Percentiles rank a stretch among this genome's conserved stretches.
Evolutionary conservation across 2,888 invertebrate genomes (phyloP).

Genomic region (Hermodice carunculata): DNA sequence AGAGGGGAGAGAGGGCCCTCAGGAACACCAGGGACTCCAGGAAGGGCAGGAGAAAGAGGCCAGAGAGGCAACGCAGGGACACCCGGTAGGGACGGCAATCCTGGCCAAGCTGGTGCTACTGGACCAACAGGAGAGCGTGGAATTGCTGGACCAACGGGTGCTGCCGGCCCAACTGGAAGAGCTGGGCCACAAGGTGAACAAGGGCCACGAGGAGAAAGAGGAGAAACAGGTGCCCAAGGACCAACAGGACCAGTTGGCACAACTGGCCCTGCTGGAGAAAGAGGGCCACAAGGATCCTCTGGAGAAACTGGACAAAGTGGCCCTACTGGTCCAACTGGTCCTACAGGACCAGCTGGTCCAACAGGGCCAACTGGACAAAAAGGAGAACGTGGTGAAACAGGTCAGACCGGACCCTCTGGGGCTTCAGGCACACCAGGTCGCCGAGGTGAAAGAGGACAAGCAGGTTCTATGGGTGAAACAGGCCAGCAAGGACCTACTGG

Average conservation of each 20-base stretch:
- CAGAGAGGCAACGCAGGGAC: too few species aligned
- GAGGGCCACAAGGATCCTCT: too few species aligned
- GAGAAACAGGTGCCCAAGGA: slow-evolving; percentile 54
- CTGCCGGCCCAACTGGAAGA: slow-evolving; percentile 9
- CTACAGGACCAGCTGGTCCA: too few species aligned
- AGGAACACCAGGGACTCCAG: slow-evolving; percentile 23
- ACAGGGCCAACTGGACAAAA: too few species aligned
- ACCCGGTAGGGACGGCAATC: neutral
- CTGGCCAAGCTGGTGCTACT: slow-evolving; percentile 7
- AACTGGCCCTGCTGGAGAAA: too few species aligned
- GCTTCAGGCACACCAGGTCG: too few species aligned
- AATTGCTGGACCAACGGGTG: slow-evolving; percentile 5
- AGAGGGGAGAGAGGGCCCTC: slow-evolving; percentile 10
- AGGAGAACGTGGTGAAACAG: too few species aligned
- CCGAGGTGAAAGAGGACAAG: slow-evolving; percentile 17
- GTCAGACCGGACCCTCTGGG: too few species aligned
- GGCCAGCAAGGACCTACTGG: slow-evolving; percentile 9
- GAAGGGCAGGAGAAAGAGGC: too few species aligned
- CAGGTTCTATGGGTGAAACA: slow-evolving; percentile 5
- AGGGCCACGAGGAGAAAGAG: slow-evolving; percentile 45
- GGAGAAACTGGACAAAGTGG: slow-evolving; percentile 7
- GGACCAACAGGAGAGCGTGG: slow-evolving; percentile 14
- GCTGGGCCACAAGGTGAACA: slow-evolving; percentile 6
- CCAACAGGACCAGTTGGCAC: slow-evolving; percentile 43
- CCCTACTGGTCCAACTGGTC: slow-evolving; percentile 26